These are phyloP conservation scores for Hypena proboscidalis DNA, from an alignment of 2,888 invertebrate species.

Conservation along the genomic window DNA sequence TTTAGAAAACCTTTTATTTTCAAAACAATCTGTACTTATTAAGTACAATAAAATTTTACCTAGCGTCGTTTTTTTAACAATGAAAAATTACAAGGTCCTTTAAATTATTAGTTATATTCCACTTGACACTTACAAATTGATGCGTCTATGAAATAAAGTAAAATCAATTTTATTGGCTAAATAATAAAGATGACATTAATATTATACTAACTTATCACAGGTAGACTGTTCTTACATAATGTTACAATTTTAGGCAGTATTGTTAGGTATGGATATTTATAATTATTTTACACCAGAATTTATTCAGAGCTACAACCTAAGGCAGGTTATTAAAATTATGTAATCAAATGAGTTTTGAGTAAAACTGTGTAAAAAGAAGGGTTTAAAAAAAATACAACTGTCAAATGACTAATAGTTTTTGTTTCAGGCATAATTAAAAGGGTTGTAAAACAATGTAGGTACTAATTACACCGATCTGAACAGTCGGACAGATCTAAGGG, in stretches of 20 bases:
- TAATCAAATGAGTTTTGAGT: too few species aligned
- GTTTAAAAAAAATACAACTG: too few species aligned
- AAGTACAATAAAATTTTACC: slow-evolving; percentile 73
- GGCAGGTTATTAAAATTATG: too few species aligned
- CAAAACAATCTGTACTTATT: slow-evolving; percentile 71
- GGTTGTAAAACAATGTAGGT: too few species aligned
- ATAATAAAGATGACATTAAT: slow-evolving; percentile 32
- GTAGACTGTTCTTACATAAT: slow-evolving; percentile 28
- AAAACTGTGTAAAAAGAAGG: too few species aligned
- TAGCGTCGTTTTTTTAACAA: slow-evolving; percentile 68
- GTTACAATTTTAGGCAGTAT: background rate
- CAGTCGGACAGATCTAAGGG: slow-evolving; percentile 20
- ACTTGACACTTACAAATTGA: slow-evolving; percentile 46
- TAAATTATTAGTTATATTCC: slow-evolving; percentile 34
- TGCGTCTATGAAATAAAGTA: slow-evolving; percentile 29
- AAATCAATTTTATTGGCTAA: slow-evolving; percentile 22
- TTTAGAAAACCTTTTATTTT: slow-evolving; percentile 65
- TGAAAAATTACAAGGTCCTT: slow-evolving; percentile 64
- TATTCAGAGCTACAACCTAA: too few species aligned
- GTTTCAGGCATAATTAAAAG: too few species aligned
- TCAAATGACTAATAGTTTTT: too few species aligned
- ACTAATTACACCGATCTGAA: too few species aligned
- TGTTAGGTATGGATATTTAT: background rate
- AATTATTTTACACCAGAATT: background rate
- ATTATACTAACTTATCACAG: slow-evolving; percentile 28